phyloP scores from a whole-genome alignment of 2,113 vertebrate species.

The Brachypteracias leptosomus region DNA sequence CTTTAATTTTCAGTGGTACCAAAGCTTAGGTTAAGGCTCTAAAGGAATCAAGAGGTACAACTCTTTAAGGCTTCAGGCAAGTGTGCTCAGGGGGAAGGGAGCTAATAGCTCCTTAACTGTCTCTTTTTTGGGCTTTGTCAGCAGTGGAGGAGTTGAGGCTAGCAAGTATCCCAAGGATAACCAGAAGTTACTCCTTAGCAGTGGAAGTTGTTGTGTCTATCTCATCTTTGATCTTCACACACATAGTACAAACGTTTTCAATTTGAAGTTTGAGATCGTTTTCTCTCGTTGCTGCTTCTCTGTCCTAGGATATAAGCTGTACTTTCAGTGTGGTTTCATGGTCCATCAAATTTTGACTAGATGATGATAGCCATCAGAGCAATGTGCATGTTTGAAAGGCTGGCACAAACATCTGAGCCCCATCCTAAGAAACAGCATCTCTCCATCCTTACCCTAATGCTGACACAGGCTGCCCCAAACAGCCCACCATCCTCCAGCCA shows the following conservation, averaged over 20 bases:
- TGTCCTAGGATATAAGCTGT: neutral
- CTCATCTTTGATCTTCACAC: neutral
- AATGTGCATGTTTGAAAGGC: neutral
- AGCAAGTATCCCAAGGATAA: neutral
- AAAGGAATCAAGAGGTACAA: neutral
- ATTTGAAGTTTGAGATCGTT: neutral
- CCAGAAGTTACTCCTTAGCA: neutral
- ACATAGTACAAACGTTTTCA: rapidly evolving
- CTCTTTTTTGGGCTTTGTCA: neutral
- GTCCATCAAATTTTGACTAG: neutral
- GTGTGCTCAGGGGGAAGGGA: neutral
- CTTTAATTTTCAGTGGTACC: neutral
- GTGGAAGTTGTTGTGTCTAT: neutral
- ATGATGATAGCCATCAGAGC: neutral
- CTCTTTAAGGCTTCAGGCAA: neutral
- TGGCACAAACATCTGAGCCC: neutral
- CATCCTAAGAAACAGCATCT: neutral
- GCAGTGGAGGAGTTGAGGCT: neutral
- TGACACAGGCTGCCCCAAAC: neutral
- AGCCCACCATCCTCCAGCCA: neutral
- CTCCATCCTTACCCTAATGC: neutral
- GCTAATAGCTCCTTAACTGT: rapidly evolving
- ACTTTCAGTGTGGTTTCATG: neutral
- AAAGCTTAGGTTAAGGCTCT: neutral
- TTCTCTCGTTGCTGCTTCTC: neutral